Evolutionary conservation across 1,140 invertebrate genomes (phyloP).

Genomic region (Calliphora vicina): DNA sequence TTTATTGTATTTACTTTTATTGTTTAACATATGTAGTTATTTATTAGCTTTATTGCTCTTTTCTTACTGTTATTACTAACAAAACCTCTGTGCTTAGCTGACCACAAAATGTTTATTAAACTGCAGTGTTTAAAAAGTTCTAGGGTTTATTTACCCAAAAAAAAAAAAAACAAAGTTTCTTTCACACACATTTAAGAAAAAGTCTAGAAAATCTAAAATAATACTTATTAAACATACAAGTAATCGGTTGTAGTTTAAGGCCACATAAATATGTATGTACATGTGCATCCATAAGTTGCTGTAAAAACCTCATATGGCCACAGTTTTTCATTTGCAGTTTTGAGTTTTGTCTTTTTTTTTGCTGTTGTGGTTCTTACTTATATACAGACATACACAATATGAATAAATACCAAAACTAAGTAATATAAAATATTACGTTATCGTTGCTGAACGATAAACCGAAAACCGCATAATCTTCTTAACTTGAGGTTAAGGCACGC

Average conservation of each 20-base stretch:
- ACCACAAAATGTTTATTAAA: slow-evolving; percentile 24
- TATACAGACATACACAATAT: neutral
- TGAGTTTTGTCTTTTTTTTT: neutral
- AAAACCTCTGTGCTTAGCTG: neutral
- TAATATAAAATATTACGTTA: neutral
- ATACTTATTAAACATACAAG: slow-evolving; percentile 6
- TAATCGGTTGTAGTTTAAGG: neutral
- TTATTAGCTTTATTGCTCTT: neutral
- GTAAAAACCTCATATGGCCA: slow-evolving; percentile 12
- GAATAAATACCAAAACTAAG: neutral
- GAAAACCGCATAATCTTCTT: slow-evolving; percentile 33
- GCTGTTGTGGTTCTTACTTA: neutral
- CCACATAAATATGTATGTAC: neutral
- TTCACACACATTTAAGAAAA: neutral
- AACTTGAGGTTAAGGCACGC: slow-evolving; percentile 33
- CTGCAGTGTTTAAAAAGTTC: neutral
- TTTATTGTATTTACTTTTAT: too few relatives aligned
- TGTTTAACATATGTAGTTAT: too few relatives aligned
- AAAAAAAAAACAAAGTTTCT: neutral
- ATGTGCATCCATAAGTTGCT: neutral
- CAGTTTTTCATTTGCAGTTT: neutral
- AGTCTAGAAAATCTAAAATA: neutral
- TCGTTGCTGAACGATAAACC: slow-evolving; percentile 15
- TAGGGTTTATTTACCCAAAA: neutral
- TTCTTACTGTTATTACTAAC: neutral